A percentile compares a stretch with the other conserved stretches of the same genome.
Evolutionary conservation across 2,113 vertebrate genomes (phyloP).

Genomic region (Heloderma charlesbogerti): DNA sequence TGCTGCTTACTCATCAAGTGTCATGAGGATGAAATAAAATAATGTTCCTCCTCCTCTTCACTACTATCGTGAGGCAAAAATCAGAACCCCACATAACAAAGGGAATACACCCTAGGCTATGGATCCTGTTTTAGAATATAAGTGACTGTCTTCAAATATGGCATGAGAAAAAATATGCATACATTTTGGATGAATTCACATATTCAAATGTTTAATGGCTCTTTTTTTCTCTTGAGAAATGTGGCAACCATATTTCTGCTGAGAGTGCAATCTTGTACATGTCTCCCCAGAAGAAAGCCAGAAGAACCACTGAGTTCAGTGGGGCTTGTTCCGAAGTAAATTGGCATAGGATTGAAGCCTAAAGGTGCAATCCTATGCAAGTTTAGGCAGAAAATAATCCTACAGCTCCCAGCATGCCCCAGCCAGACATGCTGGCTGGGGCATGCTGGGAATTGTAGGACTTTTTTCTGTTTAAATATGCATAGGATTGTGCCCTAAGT

Average conservation of each 20-base stretch:
- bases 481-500: too few relatives aligned
- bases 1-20: slow-evolving; percentile 43
- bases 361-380: too few relatives aligned
- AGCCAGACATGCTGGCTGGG: too few relatives aligned
- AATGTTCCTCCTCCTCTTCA: slow-evolving; percentile 37
- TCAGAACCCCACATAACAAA: slow-evolving; percentile 48
- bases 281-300: too few relatives aligned
- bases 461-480: too few relatives aligned
- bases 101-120: slow-evolving; percentile 28
- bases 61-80: slow-evolving; percentile 46
- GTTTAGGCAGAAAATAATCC: too few relatives aligned
- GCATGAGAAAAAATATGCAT: background rate
- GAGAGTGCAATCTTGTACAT: background rate
- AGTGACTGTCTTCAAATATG: background rate
- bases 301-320: too few relatives aligned
- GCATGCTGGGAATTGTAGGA: too few relatives aligned
- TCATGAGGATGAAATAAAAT: slow-evolving; percentile 38
- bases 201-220: background rate
- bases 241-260: background rate
- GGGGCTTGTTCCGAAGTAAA: too few relatives aligned
- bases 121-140: background rate
- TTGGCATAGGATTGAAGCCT: too few relatives aligned
- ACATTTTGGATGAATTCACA: background rate
- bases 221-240: background rate
- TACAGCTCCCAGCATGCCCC: too few relatives aligned